These are phyloP conservation scores for Brachirus orientalis DNA, from an alignment of 2,113 vertebrate genomes.

Conservation along the genomic window DNA sequence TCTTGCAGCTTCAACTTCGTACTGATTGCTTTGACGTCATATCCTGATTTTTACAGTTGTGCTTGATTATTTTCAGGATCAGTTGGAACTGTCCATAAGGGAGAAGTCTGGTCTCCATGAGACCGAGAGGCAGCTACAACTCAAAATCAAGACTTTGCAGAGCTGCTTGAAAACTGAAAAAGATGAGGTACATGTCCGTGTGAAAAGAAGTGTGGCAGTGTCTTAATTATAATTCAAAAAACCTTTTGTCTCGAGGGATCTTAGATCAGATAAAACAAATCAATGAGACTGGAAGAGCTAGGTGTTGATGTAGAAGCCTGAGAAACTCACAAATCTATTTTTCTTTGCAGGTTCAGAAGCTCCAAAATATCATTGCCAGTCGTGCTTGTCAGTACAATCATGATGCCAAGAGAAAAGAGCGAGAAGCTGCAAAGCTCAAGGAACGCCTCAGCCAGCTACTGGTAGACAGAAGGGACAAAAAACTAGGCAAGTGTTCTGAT, in stretches of 20 bases:
- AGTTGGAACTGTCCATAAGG: constrained; percentile 90
- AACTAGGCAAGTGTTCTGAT: constrained; percentile 81
- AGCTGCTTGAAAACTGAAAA: constrained; percentile 96
- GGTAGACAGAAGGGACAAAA: constrained; percentile 94
- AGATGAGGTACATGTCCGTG: constrained; percentile 86
- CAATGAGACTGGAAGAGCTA: too few relatives aligned
- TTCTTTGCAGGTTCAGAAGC: constrained; percentile 89
- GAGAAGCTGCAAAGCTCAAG: constrained; percentile 92
- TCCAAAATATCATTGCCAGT: constrained; percentile 93
- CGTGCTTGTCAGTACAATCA: constrained; percentile 96
- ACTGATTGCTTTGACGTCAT: neutral
- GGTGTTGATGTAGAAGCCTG: neutral
- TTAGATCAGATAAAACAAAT: too few relatives aligned
- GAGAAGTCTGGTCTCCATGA: constrained; percentile 92
- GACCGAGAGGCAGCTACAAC: constrained; percentile 91
- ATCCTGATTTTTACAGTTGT: neutral
- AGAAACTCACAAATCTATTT: neutral
- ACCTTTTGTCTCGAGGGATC: too few relatives aligned
- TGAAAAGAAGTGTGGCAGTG: neutral
- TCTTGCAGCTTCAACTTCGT: neutral
- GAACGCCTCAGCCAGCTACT: constrained; percentile 93
- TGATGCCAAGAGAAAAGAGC: constrained; percentile 95
- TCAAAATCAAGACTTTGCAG: constrained; percentile 93
- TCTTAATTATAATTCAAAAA: neutral
- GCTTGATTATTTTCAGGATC: constrained; percentile 84